These are phyloP conservation scores for Pterophyllum scalare DNA, from an alignment of 2,113 vertebrate species.

Conservation along the genomic window DNA sequence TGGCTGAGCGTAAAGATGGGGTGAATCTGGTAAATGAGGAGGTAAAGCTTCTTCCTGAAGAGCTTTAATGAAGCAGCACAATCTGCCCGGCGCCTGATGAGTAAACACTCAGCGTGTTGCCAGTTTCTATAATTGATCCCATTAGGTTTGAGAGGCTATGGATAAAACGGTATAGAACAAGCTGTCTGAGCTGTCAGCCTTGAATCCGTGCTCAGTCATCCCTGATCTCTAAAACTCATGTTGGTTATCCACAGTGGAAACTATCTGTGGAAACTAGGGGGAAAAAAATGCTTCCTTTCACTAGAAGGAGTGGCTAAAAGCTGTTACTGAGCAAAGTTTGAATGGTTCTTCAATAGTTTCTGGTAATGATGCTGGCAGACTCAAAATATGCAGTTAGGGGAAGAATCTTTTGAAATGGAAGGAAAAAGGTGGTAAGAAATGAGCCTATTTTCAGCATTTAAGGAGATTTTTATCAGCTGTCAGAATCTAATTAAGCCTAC, in stretches of 20 bases:
- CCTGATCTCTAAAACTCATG: constrained; percentile 16
- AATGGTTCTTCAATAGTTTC: not conserved
- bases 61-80: constrained; percentile 27
- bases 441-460: not conserved
- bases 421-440: not conserved
- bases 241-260: not conserved
- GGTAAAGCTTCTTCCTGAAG: constrained; percentile 21
- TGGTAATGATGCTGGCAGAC: not conserved
- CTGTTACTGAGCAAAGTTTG: not conserved
- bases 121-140: constrained; percentile 61
- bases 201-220: constrained; percentile 10
- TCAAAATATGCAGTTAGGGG: not conserved
- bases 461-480: not conserved
- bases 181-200: constrained; percentile 21
- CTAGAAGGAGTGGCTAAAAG: not conserved
- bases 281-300: not conserved
- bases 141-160: constrained; percentile 46
- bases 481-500: not conserved
- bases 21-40: not conserved
- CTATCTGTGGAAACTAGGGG: not conserved
- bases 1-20: not conserved
- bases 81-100: constrained; percentile 13
- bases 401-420: not conserved
- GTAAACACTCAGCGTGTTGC: constrained; percentile 47
- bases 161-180: constrained; percentile 59